Base-by-base conservation (phyloP, 2,797 vertebrate genomes). In the Monodelphis domestica region DNA sequence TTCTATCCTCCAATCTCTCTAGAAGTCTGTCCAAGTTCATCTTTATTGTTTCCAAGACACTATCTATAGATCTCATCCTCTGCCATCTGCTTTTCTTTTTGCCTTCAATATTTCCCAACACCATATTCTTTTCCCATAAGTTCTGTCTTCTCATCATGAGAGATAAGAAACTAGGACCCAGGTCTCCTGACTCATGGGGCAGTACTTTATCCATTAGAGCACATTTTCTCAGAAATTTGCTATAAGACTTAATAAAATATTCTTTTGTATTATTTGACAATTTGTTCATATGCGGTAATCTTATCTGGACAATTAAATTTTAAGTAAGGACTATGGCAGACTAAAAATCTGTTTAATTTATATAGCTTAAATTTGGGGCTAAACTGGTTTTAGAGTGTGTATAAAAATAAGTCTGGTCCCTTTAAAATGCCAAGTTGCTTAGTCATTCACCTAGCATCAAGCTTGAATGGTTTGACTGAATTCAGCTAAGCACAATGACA, bases 331-430 rank as follows among this genome's bases (percentile, higher is more conserved):
- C 91, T 78, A 50, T 93, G 90, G 93, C n/a, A n/a, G 38, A 51
- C 87, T 94, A 93, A 84, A 87, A 96, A 94, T 90, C 95, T 95
- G 94, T 94, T 92, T 93, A 57, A n/a, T 45, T 52, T 92, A 54
- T 89, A 50, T 90, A 53, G 63, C 50, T 21, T 52, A 0, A 26
- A 26, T 92, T 63, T 92, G 54, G 95, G 91, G 92, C 91, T 88
- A 96, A 96, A 87, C 87, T 92, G 91, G 33, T 94, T 96, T 95
- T 87, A 93, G 91, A 93, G 90, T 91, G 29, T 52, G 1, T 33
- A 53, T 90, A 93, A 95, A 96, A 96, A 95, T 94, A 94, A 93
- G 92, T 94, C 84, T 87, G 55, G 26, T 89, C 54, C 94, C 96
- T 94, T 92, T 4, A 45, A 95, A 89, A 95, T 93, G 56, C 51